Conservation (phyloP, 2,888 invertebrate species). For the Merodon equestris region DNA sequence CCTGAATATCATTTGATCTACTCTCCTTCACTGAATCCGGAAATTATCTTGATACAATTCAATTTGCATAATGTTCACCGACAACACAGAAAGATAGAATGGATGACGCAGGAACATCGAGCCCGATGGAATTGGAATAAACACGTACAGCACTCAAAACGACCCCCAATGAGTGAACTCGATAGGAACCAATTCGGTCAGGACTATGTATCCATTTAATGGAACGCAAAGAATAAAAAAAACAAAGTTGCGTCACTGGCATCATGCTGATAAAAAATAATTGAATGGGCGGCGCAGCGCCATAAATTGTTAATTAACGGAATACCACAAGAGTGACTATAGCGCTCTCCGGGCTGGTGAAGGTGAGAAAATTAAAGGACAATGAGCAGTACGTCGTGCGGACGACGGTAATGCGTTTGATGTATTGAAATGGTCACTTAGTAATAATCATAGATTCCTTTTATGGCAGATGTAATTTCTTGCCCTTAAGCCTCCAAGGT, state of each 20-base stretch:
- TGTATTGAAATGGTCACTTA: no score
- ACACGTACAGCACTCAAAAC: not conserved
- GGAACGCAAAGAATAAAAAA: no score
- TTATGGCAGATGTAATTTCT: no score
- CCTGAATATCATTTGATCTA: constrained; percentile 34
- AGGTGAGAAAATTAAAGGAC: constrained; percentile 33
- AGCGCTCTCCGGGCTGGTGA: constrained; percentile 16
- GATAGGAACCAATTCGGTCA: constrained; percentile 44
- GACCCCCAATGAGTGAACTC: constrained; percentile 30
- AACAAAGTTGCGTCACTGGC: not conserved
- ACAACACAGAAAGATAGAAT: constrained; percentile 11
- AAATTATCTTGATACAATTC: constrained; percentile 55
- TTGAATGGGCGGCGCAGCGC: not conserved
- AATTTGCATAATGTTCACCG: constrained; percentile 57
- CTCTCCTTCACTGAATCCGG: constrained; percentile 21
- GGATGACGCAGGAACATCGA: no score
- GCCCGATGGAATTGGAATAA: constrained; percentile 36
- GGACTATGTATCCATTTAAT: constrained; percentile 1
- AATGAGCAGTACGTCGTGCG: no score
- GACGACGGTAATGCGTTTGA: no score
- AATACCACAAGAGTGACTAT: constrained; percentile 42
- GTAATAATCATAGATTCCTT: no score
- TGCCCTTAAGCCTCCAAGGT: no score
- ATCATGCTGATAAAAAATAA: not conserved
- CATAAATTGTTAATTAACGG: constrained; percentile 54